Conservation (phyloP, 2,797 vertebrate species). For the Potorous gilbertii region DNA sequence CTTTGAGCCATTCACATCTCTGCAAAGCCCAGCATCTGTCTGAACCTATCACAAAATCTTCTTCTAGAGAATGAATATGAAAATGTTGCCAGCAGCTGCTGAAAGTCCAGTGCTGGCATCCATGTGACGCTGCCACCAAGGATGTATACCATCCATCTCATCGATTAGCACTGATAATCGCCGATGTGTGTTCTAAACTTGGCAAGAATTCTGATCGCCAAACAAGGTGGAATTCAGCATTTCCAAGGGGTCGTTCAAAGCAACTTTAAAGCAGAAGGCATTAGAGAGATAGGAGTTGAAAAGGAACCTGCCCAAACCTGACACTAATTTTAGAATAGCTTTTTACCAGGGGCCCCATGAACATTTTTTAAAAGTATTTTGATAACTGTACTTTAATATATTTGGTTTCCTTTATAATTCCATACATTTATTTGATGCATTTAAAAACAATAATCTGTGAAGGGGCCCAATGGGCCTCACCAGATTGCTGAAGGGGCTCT, state of each 20-base stretch:
- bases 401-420: not conserved
- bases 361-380: not conserved
- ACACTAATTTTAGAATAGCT: not conserved
- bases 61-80: constrained; percentile 4
- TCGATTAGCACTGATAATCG: not conserved
- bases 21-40: constrained; percentile 65
- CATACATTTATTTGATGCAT: not conserved
- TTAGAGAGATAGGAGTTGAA: not conserved
- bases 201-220: not conserved
- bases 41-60: constrained; percentile 22
- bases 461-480: not conserved
- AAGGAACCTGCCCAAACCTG: not conserved
- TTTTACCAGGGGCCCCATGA: not conserved
- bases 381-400: not conserved
- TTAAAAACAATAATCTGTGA: not conserved
- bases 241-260: not conserved
- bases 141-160: not conserved
- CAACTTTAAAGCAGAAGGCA: not conserved
- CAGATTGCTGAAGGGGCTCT: not conserved
- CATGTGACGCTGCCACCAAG: not conserved
- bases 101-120: not conserved
- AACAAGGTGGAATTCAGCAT: not conserved
- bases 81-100: constrained; percentile 43
- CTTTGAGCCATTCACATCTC: not conserved
- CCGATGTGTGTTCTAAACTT: fast-evolving